phyloP scores from a whole-genome alignment of 2,888 invertebrate genomes.

The Drosophila subquinaria region DNA sequence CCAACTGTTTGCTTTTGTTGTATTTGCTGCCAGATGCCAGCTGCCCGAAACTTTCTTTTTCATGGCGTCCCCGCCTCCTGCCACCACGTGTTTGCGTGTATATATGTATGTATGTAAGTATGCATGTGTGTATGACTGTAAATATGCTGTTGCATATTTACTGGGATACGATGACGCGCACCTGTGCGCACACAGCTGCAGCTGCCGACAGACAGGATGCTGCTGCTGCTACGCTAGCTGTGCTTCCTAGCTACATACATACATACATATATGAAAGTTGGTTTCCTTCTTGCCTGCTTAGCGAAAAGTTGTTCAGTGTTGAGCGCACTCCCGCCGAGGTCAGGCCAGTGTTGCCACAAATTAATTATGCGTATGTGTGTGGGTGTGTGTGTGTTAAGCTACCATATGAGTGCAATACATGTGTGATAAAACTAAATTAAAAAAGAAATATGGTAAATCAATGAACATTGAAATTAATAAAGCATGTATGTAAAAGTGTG shows the following conservation, averaged over 20 bases:
- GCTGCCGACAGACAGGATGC: constrained; percentile 46
- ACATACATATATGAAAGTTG: constrained; percentile 2
- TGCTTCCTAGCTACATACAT: constrained; percentile 13
- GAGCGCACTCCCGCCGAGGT: constrained; percentile 66
- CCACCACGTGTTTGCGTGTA: constrained; percentile 5
- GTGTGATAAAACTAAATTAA: not conserved
- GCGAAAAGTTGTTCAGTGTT: constrained; percentile 62
- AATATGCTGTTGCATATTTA: constrained; percentile 70
- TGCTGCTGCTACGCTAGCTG: constrained; percentile 42
- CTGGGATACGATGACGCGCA: constrained; percentile 59
- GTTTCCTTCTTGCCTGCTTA: constrained; percentile 28
- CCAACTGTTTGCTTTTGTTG: constrained; percentile 80
- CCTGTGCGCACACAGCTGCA: constrained; percentile 62
- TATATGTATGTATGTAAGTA: not conserved
- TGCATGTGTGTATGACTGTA: constrained; percentile 17
- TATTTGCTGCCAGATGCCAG: constrained; percentile 62
- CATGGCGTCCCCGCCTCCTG: constrained; percentile 12
- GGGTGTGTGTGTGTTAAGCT: constrained; percentile 29
- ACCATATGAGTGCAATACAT: constrained; percentile 36
- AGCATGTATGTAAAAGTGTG: constrained; percentile 4
- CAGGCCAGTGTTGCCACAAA: constrained; percentile 43
- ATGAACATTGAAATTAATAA: constrained; percentile 39
- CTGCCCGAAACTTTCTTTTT: constrained; percentile 66
- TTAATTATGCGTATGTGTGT: constrained; percentile 26
- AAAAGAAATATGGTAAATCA: constrained; percentile 55